Percentiles rank a stretch among this genome's conserved stretches.
Conservation (phyloP, 92 coral and sea anemone species). For the Palythoa grandiflora region DNA sequence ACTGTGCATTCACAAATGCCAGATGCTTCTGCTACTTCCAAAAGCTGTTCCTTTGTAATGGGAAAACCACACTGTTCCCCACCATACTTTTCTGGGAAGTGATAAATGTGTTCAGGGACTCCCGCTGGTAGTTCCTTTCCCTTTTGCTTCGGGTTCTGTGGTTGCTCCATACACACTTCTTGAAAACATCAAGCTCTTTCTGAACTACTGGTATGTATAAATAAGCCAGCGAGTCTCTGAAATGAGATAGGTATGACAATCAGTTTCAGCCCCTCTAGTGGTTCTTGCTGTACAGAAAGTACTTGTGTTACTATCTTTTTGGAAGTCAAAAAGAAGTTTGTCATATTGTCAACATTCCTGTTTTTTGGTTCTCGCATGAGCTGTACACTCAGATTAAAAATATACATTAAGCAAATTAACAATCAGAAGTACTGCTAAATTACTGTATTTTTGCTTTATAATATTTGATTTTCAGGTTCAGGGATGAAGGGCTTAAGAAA, state of each 20-base stretch:
- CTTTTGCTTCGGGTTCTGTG: conserved; percentile 56
- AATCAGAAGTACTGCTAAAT: too few relatives aligned
- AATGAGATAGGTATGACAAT: not conserved
- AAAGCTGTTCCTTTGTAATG: conserved; percentile 32
- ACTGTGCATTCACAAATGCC: conserved; percentile 34
- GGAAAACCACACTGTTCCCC: conserved; percentile 54
- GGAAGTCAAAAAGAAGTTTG: too few relatives aligned
- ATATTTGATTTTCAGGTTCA: too few relatives aligned
- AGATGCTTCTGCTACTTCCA: conserved; percentile 51
- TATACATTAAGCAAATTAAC: too few relatives aligned
- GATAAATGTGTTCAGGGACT: conserved; percentile 56
- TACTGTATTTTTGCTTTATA: too few relatives aligned
- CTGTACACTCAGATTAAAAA: too few relatives aligned
- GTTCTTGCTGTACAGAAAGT: not conserved
- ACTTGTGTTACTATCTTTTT: not conserved
- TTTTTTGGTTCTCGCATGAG: too few relatives aligned
- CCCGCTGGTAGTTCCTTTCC: conserved; percentile 55
- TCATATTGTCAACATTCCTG: too few relatives aligned
- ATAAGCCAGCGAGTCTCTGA: conserved; percentile 50
- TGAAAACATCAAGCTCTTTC: conserved; percentile 64
- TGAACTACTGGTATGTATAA: conserved; percentile 59
- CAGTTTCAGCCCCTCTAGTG: conserved; percentile 11
- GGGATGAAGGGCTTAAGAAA: too few relatives aligned
- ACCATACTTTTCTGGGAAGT: conserved; percentile 59
- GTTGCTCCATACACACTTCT: conserved; percentile 59